Evolutionary conservation across 2,113 vertebrate genomes (phyloP), one percentile per base, ranked within the genome.

Genomic region (Laterallus jamaicensis): DNA sequence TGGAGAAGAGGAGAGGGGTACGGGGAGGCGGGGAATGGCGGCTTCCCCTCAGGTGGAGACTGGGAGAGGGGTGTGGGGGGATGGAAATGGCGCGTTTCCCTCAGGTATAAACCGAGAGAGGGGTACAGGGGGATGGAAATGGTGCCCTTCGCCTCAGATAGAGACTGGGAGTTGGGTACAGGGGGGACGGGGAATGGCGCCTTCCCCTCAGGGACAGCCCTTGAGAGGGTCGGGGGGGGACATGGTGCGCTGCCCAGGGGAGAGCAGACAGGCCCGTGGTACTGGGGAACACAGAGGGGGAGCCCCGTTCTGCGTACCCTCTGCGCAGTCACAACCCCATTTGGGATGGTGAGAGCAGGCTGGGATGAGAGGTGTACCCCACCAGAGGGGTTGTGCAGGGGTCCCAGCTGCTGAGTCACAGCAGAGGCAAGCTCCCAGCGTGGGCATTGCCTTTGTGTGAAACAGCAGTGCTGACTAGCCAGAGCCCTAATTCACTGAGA

Each of bases 381-480:
- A 49, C 47, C 37, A 13, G 17, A 10, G 2, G 6, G 12, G 8
- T 29, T 24, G 28, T 78, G 39, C 29, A 44, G 47, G 32, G 7
- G 13, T 79, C 47, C 17, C 5, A 1, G 8, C n/a, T 64, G 28
- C 50, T n/a, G 64, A 31, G 42, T 2, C 31, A 8, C 0, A 2
- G 40, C 47, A 67, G 37, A 6, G 50, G 15, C 31, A 13, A 67
- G 17, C 25, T 80, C 37, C 12, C 59, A 35, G 11, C 25, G 4
- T 21, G 64, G 55, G 32, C 19, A 8, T 25, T 70, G 50, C 5
- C 1, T 66, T 73, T 0, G 0, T 50, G 47, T 2, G 1, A 31
- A 88, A 39, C 10, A 54, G 32, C n/a, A 24, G 13, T 0, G 1
- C 26, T 49, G 32, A 39, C 74, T 7, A 62, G 25, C 66, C 29